These are phyloP conservation scores for Melipona beecheii DNA, from an alignment of 2,888 invertebrate species.

Conservation along the genomic window DNA sequence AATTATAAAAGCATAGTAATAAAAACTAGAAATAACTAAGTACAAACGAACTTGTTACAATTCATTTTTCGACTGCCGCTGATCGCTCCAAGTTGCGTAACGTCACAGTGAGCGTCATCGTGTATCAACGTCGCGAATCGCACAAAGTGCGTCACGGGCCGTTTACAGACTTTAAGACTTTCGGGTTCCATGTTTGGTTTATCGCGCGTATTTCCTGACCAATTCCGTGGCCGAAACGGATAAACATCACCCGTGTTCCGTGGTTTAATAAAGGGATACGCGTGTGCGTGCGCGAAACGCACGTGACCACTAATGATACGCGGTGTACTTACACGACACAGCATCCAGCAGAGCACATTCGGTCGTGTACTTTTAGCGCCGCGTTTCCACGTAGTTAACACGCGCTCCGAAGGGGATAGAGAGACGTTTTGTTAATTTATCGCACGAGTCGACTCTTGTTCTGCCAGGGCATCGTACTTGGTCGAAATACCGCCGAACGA, in stretches of 20 bases:
- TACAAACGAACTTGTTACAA: too few species aligned
- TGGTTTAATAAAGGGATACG: conserved; percentile 31
- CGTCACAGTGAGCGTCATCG: too few species aligned
- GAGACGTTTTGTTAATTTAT: conserved; percentile 32
- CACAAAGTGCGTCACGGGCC: neutral
- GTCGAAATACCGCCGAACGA: neutral
- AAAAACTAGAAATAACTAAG: too few species aligned
- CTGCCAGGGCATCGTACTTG: neutral
- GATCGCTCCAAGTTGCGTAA: neutral
- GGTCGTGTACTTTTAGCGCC: neutral
- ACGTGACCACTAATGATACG: conserved; percentile 45
- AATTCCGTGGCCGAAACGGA: conserved; percentile 19
- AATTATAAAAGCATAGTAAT: too few species aligned
- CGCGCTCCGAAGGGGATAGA: neutral
- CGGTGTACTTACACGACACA: conserved; percentile 1
- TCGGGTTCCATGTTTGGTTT: neutral
- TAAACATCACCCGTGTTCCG: conserved; percentile 17
- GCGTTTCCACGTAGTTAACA: neutral
- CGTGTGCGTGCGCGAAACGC: conserved; percentile 19
- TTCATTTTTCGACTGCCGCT: neutral
- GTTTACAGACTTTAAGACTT: neutral
- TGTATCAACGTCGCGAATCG: too few species aligned
- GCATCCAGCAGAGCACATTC: conserved; percentile 8
- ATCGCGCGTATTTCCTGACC: neutral
- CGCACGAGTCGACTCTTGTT: neutral